Evolutionary conservation across 2,113 vertebrate species (phyloP).

Genomic region (Strix aluco): DNA sequence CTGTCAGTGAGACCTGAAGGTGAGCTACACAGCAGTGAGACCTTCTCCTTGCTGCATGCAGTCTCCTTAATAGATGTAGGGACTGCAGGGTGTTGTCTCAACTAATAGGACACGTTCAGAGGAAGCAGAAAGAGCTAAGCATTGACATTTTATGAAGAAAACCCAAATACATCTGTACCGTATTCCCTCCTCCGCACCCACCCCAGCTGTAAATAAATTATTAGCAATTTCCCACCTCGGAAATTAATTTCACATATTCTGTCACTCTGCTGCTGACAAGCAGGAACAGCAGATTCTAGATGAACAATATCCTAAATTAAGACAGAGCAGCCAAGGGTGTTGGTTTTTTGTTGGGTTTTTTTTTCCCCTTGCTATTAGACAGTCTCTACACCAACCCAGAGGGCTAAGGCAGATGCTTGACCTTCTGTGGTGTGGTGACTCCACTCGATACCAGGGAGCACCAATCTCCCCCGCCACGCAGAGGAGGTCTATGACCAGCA

Average conservation of each 20-base stretch:
- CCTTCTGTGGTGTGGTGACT: not conserved
- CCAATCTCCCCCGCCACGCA: not conserved
- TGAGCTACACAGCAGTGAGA: not conserved
- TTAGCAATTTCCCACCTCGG: constrained; percentile 48
- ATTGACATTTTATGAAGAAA: not conserved
- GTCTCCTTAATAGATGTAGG: not conserved
- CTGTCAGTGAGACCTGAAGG: not conserved
- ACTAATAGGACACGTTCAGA: not conserved
- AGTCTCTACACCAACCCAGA: not conserved
- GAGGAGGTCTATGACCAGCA: not conserved
- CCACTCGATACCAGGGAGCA: not conserved
- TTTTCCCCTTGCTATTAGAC: not conserved
- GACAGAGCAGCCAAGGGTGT: not conserved
- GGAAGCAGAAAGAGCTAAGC: not conserved
- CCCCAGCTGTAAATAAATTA: constrained; percentile 37
- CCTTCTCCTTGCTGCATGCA: not conserved
- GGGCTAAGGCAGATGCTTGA: not conserved
- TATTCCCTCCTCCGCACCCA: not conserved
- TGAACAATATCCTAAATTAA: not conserved
- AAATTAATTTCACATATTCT: constrained; percentile 19
- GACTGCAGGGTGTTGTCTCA: not conserved
- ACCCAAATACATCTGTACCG: not conserved
- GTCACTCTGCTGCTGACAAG: constrained; percentile 21
- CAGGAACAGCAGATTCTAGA: not conserved
- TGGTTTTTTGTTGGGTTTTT: not conserved